Conservation (phyloP, 2,797 vertebrate species). For the Neoniphon sammara region DNA sequence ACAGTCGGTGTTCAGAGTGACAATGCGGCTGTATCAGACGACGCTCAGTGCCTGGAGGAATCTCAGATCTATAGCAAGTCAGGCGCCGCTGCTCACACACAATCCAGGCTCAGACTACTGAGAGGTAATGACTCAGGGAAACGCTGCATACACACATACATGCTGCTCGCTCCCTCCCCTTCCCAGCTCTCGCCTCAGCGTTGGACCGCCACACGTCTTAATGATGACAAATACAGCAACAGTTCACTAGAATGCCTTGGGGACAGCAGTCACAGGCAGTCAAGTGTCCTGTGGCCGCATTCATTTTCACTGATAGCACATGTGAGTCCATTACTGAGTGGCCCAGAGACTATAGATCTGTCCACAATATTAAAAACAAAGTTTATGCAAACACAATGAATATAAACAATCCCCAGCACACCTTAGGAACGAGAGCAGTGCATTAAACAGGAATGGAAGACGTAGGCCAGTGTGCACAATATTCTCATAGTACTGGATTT, state of each 20-base stretch:
- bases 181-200: constrained; percentile 38
- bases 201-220: constrained; percentile 49
- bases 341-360: background rate
- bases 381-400: too few species aligned
- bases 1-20: constrained; percentile 59
- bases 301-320: constrained; percentile 17
- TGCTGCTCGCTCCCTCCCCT: constrained; percentile 17
- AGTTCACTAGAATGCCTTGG: constrained; percentile 32
- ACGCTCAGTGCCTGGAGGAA: constrained; percentile 46
- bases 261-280: constrained; percentile 42
- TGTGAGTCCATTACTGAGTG: background rate
- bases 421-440: background rate
- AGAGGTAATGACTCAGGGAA: constrained; percentile 72
- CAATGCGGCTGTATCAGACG: constrained; percentile 61
- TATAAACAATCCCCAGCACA: background rate
- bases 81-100: constrained; percentile 34
- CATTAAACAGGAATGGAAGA: constrained; percentile 19
- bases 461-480: constrained; percentile 38
- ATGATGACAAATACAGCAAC: constrained; percentile 63
- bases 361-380: background rate
- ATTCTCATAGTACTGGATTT: constrained; percentile 60
- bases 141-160: constrained; percentile 29
- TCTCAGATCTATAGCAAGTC: constrained; percentile 44
- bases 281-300: constrained; percentile 24
- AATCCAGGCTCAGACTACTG: constrained; percentile 45